Conservation (phyloP, 92 coral and sea anemone genomes). For the Galaxea fascicularis region DNA sequence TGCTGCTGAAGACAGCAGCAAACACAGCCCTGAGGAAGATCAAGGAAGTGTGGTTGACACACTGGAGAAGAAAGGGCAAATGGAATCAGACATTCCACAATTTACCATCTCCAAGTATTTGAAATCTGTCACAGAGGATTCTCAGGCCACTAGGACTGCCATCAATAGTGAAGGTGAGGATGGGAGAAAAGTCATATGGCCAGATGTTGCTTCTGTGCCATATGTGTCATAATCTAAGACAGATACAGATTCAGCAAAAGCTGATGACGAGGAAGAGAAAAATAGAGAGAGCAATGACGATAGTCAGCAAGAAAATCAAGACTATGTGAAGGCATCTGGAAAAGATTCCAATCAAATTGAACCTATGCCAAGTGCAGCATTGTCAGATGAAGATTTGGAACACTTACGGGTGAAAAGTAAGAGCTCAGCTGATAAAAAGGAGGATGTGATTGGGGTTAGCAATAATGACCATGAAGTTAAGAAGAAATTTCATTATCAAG, state of each 20-base stretch:
- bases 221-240: background rate
- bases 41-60: background rate
- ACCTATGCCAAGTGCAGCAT: background rate
- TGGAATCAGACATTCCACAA: background rate
- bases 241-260: background rate
- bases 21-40: background rate
- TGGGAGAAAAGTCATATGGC: background rate
- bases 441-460: background rate
- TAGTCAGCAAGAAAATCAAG: background rate
- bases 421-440: background rate
- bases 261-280: background rate
- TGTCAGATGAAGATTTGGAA: conserved; percentile 43
- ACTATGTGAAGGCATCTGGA: background rate
- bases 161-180: background rate
- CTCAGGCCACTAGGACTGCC: conserved; percentile 2
- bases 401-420: conserved; percentile 43
- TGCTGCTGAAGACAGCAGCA: background rate
- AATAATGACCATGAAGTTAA: background rate
- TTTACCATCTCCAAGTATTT: background rate
- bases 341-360: background rate
- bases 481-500: background rate
- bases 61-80: background rate
- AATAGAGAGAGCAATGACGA: background rate
- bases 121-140: conserved; percentile 22
- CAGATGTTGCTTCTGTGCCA: conserved; percentile 2